phyloP scores from a whole-genome alignment of 2,113 vertebrate species.

The Cebus imitator region DNA sequence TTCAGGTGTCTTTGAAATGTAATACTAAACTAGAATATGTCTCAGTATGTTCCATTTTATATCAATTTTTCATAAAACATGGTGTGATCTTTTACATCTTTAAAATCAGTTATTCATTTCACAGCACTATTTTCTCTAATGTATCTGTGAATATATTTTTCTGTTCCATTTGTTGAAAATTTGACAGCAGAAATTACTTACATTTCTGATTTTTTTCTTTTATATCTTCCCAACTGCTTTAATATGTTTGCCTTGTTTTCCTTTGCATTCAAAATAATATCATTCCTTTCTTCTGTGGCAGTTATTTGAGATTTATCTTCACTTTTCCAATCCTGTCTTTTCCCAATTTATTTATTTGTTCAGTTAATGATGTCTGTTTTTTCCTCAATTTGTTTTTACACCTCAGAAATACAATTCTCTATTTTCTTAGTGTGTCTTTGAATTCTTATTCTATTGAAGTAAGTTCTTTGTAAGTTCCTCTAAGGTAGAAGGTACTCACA shows the following conservation, averaged over 20 bases:
- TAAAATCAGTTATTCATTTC: background rate
- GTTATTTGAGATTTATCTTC: background rate
- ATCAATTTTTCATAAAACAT: background rate
- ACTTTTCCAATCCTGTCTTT: background rate
- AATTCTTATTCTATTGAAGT: background rate
- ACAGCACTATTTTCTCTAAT: background rate
- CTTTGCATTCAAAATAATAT: background rate
- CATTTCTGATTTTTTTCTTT: background rate
- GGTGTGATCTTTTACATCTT: background rate
- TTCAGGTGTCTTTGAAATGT: conserved; percentile 17
- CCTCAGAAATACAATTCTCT: background rate
- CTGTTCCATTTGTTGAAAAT: background rate
- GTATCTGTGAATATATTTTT: background rate
- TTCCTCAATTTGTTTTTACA: background rate
- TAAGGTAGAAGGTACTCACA: background rate
- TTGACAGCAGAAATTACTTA: background rate
- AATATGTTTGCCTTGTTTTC: background rate
- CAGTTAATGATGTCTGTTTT: background rate
- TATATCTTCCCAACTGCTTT: background rate
- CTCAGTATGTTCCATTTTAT: background rate
- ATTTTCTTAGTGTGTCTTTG: background rate
- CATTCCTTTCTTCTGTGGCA: background rate
- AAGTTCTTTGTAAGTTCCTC: background rate
- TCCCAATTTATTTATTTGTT: background rate
- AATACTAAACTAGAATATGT: background rate